These are phyloP conservation scores for Drosophila murphyi DNA, from an alignment of 1,140 invertebrate species.

Conservation along the genomic window DNA sequence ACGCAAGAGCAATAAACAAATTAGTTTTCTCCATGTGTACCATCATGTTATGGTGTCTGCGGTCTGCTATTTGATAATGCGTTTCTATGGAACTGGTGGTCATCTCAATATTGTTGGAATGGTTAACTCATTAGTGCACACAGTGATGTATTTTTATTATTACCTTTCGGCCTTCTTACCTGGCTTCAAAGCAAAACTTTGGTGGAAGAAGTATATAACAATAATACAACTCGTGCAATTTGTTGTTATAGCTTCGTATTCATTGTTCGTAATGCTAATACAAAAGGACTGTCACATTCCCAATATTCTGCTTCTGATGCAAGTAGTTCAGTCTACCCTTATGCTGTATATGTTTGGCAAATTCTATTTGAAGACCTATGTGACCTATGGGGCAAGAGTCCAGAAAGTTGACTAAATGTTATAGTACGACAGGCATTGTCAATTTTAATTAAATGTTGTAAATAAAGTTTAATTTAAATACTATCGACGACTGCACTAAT, in stretches of 20 bases:
- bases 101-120: conserved; percentile 89
- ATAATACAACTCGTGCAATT: conserved; percentile 92
- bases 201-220: conserved; percentile 95
- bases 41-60: conserved; percentile 88
- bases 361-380: conserved; percentile 87
- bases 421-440: background rate
- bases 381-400: conserved; percentile 55
- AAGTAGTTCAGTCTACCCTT: conserved; percentile 88
- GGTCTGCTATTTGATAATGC: conserved; percentile 27
- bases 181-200: conserved; percentile 88
- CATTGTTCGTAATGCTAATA: conserved; percentile 87
- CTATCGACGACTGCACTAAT: background rate
- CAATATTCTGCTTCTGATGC: conserved; percentile 85
- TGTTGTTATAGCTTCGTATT: conserved; percentile 87
- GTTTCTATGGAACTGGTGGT: conserved; percentile 86
- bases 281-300: conserved; percentile 89
- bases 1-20: conserved; percentile 93
- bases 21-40: conserved; percentile 94
- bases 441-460: conserved; percentile 20
- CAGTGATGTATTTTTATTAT: conserved; percentile 93
- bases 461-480: conserved; percentile 32
- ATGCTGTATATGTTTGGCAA: conserved; percentile 92
- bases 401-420: background rate
- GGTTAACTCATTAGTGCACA: conserved; percentile 92
- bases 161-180: conserved; percentile 88